Evolutionary conservation across 2,113 vertebrate genomes (phyloP).

Genomic region (Melanotaenia duboulayi): DNA sequence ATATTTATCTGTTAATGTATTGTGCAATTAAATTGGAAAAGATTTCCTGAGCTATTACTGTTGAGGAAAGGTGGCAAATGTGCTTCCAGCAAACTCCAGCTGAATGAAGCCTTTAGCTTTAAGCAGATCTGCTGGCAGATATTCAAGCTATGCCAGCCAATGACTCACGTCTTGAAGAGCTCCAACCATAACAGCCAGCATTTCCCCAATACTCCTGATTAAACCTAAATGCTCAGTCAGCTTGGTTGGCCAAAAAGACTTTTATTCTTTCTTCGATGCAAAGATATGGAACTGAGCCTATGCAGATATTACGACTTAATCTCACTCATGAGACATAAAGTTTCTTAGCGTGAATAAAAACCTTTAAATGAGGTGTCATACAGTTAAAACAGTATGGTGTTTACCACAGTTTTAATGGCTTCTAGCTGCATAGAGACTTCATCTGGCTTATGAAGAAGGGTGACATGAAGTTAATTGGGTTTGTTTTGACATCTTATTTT

Average conservation of each 20-base stretch:
- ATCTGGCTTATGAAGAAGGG: conserved; percentile 46
- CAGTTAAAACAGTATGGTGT: conserved; percentile 41
- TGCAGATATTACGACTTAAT: conserved; percentile 43
- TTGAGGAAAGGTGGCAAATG: conserved; percentile 40
- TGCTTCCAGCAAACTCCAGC: conserved; percentile 44
- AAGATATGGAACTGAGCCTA: conserved; percentile 60
- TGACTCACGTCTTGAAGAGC: conserved; percentile 80
- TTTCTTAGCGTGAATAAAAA: conserved; percentile 16
- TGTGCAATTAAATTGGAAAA: conserved; percentile 17
- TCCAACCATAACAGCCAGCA: conserved; percentile 64
- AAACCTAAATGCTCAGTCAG: conserved; percentile 70
- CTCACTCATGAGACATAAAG: not conserved
- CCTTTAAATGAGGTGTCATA: not conserved
- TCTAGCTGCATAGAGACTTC: conserved; percentile 27
- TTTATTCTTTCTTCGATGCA: conserved; percentile 73
- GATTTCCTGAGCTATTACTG: conserved; percentile 44
- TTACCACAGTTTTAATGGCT: conserved; percentile 44
- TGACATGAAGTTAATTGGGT: conserved; percentile 44
- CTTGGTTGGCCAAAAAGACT: conserved; percentile 75
- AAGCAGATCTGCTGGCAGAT: conserved; percentile 61
- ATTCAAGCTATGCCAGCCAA: conserved; percentile 58
- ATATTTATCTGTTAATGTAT: conserved; percentile 26
- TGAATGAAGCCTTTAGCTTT: conserved; percentile 46
- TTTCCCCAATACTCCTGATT: conserved; percentile 80
- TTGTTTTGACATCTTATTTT: conserved; percentile 45